Evolutionary conservation across 2,888 invertebrate species (phyloP).

Genomic region (Coecobrya sp.): DNA sequence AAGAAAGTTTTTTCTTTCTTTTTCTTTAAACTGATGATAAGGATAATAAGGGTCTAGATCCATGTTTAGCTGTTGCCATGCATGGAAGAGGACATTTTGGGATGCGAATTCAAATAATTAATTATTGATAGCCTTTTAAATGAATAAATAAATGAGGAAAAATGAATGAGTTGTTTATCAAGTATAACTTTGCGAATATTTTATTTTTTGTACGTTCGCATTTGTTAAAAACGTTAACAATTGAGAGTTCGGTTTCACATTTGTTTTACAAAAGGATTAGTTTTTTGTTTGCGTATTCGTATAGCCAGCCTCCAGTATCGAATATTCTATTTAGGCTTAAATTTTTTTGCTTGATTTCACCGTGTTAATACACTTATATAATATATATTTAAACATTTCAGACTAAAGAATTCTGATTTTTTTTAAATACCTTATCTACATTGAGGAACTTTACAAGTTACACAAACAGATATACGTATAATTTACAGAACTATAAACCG

Average conservation of each 20-base stretch:
- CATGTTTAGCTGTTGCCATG: too few relatives aligned
- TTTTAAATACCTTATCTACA: not conserved
- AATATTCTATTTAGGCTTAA: not conserved
- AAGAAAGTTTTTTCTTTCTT: too few relatives aligned
- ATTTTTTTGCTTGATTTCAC: not conserved
- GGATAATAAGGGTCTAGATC: too few relatives aligned
- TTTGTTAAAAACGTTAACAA: slow-evolving; percentile 58
- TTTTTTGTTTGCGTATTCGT: slow-evolving; percentile 20
- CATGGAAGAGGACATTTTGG: too few relatives aligned
- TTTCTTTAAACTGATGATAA: too few relatives aligned
- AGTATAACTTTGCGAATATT: slow-evolving; percentile 39
- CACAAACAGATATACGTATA: too few relatives aligned
- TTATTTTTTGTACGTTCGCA: slow-evolving; percentile 66
- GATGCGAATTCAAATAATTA: too few relatives aligned
- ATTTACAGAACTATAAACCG: too few relatives aligned
- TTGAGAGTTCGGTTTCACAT: slow-evolving; percentile 35
- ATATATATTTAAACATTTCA: not conserved
- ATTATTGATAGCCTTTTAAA: too few relatives aligned
- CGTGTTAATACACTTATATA: not conserved
- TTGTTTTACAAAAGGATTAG: slow-evolving; percentile 38
- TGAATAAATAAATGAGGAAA: too few relatives aligned
- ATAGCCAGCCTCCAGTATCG: slow-evolving; percentile 30
- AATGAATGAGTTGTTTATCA: not conserved
- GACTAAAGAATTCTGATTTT: not conserved
- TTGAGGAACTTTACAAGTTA: not conserved